Conservation (phyloP, 2,797 vertebrate species). For the Gymnopithys bicolor region DNA sequence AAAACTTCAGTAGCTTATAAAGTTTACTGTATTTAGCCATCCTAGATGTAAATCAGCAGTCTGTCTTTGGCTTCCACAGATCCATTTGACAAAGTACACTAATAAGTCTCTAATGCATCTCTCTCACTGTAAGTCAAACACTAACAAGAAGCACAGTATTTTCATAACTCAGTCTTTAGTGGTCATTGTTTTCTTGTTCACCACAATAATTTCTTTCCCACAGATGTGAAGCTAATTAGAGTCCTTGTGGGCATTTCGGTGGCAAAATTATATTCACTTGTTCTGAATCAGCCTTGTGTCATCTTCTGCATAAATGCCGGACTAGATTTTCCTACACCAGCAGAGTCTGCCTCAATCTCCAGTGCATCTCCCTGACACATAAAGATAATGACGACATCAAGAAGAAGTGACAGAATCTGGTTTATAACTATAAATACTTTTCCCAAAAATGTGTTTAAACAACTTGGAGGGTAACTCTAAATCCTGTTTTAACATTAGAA, state of each 20-base stretch:
- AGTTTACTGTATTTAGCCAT: neutral
- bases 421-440: neutral
- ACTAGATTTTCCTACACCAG: neutral
- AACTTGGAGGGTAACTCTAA: neutral
- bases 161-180: neutral
- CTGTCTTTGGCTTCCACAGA: neutral
- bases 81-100: neutral
- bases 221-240: neutral
- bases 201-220: neutral
- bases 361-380: neutral
- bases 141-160: neutral
- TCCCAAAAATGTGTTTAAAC: neutral
- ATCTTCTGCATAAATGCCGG: neutral
- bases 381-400: accelerated
- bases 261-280: neutral
- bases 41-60: neutral
- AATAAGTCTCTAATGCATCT: neutral
- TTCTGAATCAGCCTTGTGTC: neutral
- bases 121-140: neutral
- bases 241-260: neutral
- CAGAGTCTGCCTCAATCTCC: neutral
- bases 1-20: neutral
- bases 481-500: neutral
- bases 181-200: neutral
- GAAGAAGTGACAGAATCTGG: neutral